A percentile compares a stretch with the other conserved stretches of the same genome.
Evolutionary conservation across 2,113 vertebrate species (phyloP).

Genomic region (Notothenia rossii): DNA sequence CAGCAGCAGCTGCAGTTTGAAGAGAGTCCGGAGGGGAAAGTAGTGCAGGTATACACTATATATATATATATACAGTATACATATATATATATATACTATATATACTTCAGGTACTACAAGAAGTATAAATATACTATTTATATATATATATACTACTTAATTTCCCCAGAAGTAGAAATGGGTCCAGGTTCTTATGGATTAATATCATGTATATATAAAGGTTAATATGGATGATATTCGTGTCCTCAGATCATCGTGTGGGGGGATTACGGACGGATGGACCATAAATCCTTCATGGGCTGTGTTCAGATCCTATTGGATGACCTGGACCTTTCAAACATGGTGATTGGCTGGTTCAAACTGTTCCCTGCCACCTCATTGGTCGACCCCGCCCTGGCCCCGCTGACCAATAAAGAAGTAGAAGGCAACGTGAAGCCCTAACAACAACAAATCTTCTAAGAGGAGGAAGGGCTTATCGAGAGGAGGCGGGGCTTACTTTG

Average conservation of each 20-base stretch:
- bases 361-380: conserved; percentile 96
- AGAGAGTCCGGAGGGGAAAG: no score
- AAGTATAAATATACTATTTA: neutral
- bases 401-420: conserved; percentile 94
- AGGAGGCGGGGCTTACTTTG: no score
- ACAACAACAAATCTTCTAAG: conserved; percentile 50
- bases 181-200: no score
- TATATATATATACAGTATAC: no score
- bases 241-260: conserved; percentile 93
- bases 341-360: conserved; percentile 99
- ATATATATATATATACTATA: neutral
- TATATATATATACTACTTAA: neutral
- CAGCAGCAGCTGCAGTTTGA: no score
- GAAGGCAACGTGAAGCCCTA: conserved; percentile 91
- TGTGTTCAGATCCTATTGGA: conserved; percentile 98
- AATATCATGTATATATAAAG: no score
- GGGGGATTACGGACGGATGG: conserved; percentile 99
- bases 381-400: conserved; percentile 97
- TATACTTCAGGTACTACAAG: neutral
- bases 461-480: no score
- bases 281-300: conserved; percentile 99
- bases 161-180: no score
- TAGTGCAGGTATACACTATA: no score
- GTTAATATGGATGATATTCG: no score
- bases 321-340: conserved; percentile 96